These are phyloP conservation scores for Rugalucina vietnamica DNA, from an alignment of 2,888 invertebrate species.

Conservation along the genomic window DNA sequence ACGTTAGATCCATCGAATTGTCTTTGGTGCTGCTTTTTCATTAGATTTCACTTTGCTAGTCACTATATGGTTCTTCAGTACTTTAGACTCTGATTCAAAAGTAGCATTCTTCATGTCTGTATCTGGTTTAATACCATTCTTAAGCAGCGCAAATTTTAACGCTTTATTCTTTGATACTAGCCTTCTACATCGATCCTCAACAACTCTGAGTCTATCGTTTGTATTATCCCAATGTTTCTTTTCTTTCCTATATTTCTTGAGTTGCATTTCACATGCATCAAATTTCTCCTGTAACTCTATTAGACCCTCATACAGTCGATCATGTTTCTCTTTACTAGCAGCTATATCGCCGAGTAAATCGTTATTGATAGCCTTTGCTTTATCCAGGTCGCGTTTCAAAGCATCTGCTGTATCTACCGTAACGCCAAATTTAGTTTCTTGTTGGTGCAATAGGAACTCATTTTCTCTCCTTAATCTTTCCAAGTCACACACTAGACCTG, in stretches of 20 bases:
- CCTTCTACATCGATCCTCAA: constrained; percentile 31
- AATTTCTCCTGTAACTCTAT: constrained; percentile 35
- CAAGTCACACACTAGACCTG: constrained; percentile 11
- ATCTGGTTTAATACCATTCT: constrained; percentile 44
- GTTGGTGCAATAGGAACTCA: constrained; percentile 22
- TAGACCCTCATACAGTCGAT: constrained; percentile 35
- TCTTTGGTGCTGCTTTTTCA: not conserved
- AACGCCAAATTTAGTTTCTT: constrained; percentile 38
- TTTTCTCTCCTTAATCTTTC: constrained; percentile 31
- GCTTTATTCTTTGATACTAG: constrained; percentile 34
- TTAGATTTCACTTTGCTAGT: not conserved
- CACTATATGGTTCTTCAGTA: no score
- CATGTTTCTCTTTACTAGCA: constrained; percentile 27
- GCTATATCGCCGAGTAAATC: constrained; percentile 40
- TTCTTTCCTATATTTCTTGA: constrained; percentile 23
- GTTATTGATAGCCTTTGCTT: constrained; percentile 34
- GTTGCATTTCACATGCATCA: constrained; percentile 28
- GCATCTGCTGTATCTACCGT: constrained; percentile 28
- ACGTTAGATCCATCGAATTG: not conserved
- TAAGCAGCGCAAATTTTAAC: constrained; percentile 22
- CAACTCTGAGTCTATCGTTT: constrained; percentile 21
- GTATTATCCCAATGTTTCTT: constrained; percentile 38
- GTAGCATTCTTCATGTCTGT: no score
- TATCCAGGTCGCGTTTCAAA: constrained; percentile 25
- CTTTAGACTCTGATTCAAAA: no score